Evolutionary conservation across 2,888 invertebrate genomes (phyloP).

Genomic region (Byasa hedistus): DNA sequence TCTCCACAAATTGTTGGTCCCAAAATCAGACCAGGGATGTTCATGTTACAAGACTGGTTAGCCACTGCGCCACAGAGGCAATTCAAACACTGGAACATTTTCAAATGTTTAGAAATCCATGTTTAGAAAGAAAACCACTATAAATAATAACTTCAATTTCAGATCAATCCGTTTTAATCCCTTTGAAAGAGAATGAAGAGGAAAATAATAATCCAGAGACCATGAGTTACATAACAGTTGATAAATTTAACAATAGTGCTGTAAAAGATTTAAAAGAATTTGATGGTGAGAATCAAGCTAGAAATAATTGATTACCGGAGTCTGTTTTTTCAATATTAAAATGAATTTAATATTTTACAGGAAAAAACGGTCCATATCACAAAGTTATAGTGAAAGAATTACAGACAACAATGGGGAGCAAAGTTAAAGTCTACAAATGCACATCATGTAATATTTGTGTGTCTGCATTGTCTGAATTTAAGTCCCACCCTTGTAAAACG

Average conservation of each 20-base stretch:
- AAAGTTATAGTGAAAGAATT: constrained; percentile 61
- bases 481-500: constrained; percentile 57
- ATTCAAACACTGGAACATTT: not conserved
- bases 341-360: constrained; percentile 38
- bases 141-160: not conserved
- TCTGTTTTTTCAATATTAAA: not conserved
- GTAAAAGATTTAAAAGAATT: constrained; percentile 45
- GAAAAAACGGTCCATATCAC: constrained; percentile 53
- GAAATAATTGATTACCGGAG: not conserved
- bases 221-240: constrained; percentile 80
- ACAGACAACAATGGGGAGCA: constrained; percentile 45
- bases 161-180: constrained; percentile 9
- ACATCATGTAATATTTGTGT: constrained; percentile 58
- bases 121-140: not conserved
- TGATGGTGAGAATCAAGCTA: constrained; percentile 38
- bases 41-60: no score
- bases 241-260: constrained; percentile 77
- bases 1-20: no score
- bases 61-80: no score
- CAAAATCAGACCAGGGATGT: no score
- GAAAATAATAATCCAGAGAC: constrained; percentile 73
- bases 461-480: constrained; percentile 55
- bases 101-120: not conserved
- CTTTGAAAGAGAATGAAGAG: constrained; percentile 55
- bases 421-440: constrained; percentile 60